Evolutionary conservation across 1,140 invertebrate genomes (phyloP).

Genomic region (Anadara kagoshimensis): DNA sequence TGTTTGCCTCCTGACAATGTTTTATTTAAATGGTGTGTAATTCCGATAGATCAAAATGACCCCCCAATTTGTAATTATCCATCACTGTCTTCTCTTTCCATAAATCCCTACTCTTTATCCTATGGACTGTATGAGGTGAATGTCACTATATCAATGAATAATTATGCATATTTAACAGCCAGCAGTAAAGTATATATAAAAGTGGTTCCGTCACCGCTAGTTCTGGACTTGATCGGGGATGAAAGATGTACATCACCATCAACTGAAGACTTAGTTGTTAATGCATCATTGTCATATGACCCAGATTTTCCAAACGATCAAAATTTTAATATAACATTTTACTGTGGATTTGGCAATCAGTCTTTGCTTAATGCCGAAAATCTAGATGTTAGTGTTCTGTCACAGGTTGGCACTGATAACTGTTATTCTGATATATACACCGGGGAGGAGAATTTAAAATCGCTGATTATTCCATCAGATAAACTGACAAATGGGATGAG

Average conservation of each 20-base stretch:
- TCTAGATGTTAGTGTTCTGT: not conserved
- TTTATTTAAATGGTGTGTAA: constrained; percentile 20
- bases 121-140: constrained; percentile 27
- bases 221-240: constrained; percentile 16
- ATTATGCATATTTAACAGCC: constrained; percentile 26
- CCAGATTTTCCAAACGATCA: constrained; percentile 19
- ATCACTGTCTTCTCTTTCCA: constrained; percentile 17
- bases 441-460: not conserved
- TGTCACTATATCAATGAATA: constrained; percentile 21
- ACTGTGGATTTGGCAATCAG: not conserved
- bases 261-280: not conserved
- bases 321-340: constrained; percentile 19
- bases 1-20: constrained; percentile 23
- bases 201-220: constrained; percentile 5
- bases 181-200: constrained; percentile 9
- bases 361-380: not conserved
- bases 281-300: constrained; percentile 28
- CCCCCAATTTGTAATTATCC: not conserved
- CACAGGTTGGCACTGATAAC: not conserved
- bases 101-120: not conserved
- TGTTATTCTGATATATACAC: constrained; percentile 1
- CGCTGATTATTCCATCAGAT: constrained; percentile 2
- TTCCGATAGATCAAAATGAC: not conserved
- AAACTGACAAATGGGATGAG: not conserved
- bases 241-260: not conserved